Conservation (phyloP, 2,888 invertebrate species). For the Cremastinae sp. region DNA sequence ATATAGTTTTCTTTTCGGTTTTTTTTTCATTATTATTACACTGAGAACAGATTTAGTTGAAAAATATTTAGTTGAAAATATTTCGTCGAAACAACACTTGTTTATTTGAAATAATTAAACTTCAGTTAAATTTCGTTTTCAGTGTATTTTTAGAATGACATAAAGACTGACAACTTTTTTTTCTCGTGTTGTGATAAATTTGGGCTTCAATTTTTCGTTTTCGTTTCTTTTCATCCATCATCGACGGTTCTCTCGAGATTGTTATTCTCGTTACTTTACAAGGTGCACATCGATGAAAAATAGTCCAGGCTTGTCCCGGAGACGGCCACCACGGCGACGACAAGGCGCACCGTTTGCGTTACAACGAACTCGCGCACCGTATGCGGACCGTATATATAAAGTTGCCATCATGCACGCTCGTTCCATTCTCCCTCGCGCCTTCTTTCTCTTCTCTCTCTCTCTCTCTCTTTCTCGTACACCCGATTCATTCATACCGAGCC, state of each 20-base stretch:
- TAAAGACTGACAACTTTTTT: no score
- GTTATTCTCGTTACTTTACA: slow-evolving; percentile 25
- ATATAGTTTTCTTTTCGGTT: no score
- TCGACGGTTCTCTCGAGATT: slow-evolving; percentile 9
- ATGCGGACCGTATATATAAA: slow-evolving; percentile 66
- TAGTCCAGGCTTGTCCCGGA: slow-evolving; percentile 28
- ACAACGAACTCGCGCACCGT: slow-evolving; percentile 57
- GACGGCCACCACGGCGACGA: slow-evolving; percentile 40
- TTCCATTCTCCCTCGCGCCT: slow-evolving; percentile 26
- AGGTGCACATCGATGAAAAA: slow-evolving; percentile 6
- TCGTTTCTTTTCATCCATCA: background rate
- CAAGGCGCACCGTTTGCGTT: slow-evolving; percentile 59
- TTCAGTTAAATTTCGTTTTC: no score
- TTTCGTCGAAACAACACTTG: no score
- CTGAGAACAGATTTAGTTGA: no score
- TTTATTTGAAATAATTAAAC: no score
- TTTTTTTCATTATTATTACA: no score
- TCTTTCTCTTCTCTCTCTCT: slow-evolving; percentile 20
- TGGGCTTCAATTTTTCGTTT: no score
- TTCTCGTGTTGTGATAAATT: background rate
- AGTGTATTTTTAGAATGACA: no score
- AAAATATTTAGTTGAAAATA: no score
- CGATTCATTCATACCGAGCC: slow-evolving; percentile 77
- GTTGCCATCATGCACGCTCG: slow-evolving; percentile 68
- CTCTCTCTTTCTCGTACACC: slow-evolving; percentile 25